Percentiles rank a stretch among this genome's conserved stretches.
phyloP scores from a whole-genome alignment of 2,888 invertebrate genomes.

The Cryptus viduatorius region DNA sequence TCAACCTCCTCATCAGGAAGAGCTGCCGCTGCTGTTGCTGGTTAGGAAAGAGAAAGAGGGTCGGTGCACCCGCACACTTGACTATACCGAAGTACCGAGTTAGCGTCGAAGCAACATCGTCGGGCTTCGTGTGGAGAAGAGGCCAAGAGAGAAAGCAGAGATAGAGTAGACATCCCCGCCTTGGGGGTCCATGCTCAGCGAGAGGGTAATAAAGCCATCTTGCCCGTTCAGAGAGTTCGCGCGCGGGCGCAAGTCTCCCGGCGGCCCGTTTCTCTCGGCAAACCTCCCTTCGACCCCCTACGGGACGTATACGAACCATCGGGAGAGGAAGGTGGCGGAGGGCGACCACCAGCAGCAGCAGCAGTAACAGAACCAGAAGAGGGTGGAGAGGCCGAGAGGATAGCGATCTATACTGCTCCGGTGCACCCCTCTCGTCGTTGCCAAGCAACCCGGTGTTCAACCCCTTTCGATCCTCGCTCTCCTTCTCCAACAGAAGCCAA shows the following conservation, averaged over 20 bases:
- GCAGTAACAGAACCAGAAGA: slow-evolving; percentile 47
- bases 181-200: slow-evolving; percentile 64
- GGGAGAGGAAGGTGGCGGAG: slow-evolving; percentile 59
- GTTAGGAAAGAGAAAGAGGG: slow-evolving; percentile 56
- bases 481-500: slow-evolving; percentile 65
- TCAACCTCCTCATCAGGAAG: slow-evolving; percentile 65
- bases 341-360: slow-evolving; percentile 46
- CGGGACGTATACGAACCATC: slow-evolving; percentile 35
- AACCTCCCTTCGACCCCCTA: slow-evolving; percentile 55
- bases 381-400: slow-evolving; percentile 72
- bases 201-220: slow-evolving; percentile 85
- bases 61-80: slow-evolving; percentile 75
- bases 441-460: slow-evolving; percentile 79
- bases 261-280: slow-evolving; percentile 50
- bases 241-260: slow-evolving; percentile 63
- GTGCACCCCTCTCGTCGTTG: slow-evolving; percentile 78
- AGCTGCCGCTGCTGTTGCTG: slow-evolving; percentile 39
- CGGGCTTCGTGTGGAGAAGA: slow-evolving; percentile 23
- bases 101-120: slow-evolving; percentile 48
- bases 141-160: slow-evolving; percentile 40
- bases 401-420: slow-evolving; percentile 81
- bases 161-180: slow-evolving; percentile 73
- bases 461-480: slow-evolving; percentile 74
- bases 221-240: slow-evolving; percentile 72
- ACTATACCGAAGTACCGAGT: slow-evolving; percentile 45